Evolutionary conservation across 2,113 vertebrate species (phyloP).

Genomic region (Nyctibius bracteatus): DNA sequence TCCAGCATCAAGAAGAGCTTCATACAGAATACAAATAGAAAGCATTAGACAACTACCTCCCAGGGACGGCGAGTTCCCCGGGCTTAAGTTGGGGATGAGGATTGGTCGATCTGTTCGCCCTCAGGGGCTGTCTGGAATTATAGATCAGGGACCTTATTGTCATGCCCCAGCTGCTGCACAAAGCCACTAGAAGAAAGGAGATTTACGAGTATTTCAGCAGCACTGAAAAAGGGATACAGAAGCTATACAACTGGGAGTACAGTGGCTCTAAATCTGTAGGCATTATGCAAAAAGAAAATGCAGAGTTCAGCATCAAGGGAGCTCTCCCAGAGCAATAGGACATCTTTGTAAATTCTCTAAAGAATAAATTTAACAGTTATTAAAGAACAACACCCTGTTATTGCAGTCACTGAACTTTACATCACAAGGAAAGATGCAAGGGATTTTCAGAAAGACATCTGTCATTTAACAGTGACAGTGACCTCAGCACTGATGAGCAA

Average conservation of each 20-base stretch:
- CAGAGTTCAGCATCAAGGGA: conserved; percentile 71
- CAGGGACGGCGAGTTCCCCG: conserved; percentile 55
- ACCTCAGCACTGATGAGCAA: conserved; percentile 86
- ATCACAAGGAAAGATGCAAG: conserved; percentile 85
- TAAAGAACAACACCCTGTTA: conserved; percentile 81
- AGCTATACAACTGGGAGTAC: conserved; percentile 79
- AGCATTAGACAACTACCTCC: conserved; percentile 64
- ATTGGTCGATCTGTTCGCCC: conserved; percentile 66
- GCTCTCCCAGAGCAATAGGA: conserved; percentile 74
- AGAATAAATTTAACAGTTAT: conserved; percentile 93
- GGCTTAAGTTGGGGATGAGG: conserved; percentile 59
- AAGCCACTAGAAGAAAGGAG: conserved; percentile 83
- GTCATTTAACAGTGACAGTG: conserved; percentile 90
- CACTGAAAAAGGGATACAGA: conserved; percentile 78
- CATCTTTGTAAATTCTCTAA: conserved; percentile 77
- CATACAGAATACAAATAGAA: conserved; percentile 74
- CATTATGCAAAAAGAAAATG: conserved; percentile 81
- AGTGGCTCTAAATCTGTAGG: conserved; percentile 72
- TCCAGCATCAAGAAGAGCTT: conserved; percentile 62
- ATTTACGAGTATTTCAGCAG: conserved; percentile 86
- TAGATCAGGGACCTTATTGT: conserved; percentile 84
- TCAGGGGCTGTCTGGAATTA: conserved; percentile 76
- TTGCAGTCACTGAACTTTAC: conserved; percentile 79
- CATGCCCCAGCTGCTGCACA: conserved; percentile 83
- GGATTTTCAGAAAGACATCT: conserved; percentile 92